Evolutionary conservation across 2,113 vertebrate genomes (phyloP).

Genomic region (Brachyistius frenatus): DNA sequence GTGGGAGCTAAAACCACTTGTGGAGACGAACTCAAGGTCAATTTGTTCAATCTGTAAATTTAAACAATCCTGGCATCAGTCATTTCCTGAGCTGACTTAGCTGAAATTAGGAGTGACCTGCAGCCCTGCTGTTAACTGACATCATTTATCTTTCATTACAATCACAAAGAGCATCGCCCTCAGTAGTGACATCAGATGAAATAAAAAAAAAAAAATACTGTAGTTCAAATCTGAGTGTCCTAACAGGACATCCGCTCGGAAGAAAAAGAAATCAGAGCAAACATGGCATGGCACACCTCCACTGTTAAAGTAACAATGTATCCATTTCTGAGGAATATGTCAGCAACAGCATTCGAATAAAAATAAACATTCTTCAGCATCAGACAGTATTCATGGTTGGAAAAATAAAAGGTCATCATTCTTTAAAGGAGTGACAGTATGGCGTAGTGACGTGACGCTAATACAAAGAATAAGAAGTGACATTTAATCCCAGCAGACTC

Average conservation of each 20-base stretch:
- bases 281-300: slow-evolving; percentile 54
- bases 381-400: slow-evolving; percentile 25
- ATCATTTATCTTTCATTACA: slow-evolving; percentile 71
- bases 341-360: slow-evolving; percentile 63
- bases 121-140: slow-evolving; percentile 43
- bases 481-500: slow-evolving; percentile 25
- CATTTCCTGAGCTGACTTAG: slow-evolving; percentile 60
- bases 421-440: slow-evolving; percentile 34
- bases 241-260: slow-evolving; percentile 15
- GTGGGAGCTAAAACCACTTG: background rate
- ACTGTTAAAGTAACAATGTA: slow-evolving; percentile 58
- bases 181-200: slow-evolving; percentile 35
- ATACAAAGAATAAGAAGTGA: slow-evolving; percentile 4
- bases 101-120: slow-evolving; percentile 46
- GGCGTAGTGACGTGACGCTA: slow-evolving; percentile 20
- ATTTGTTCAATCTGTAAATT: slow-evolving; percentile 41
- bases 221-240: slow-evolving; percentile 51
- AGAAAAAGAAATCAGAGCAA: slow-evolving; percentile 32
- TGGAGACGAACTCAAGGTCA: slow-evolving; percentile 22
- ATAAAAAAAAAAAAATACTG: slow-evolving; percentile 9
- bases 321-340: slow-evolving; percentile 36
- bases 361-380: slow-evolving; percentile 57
- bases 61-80: slow-evolving; percentile 52
- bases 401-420: slow-evolving; percentile 34
- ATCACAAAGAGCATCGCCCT: slow-evolving; percentile 55